These are phyloP conservation scores for Rambutsinella grinnellia DNA, from an alignment of 2,888 invertebrate species.

Conservation along the genomic window DNA sequence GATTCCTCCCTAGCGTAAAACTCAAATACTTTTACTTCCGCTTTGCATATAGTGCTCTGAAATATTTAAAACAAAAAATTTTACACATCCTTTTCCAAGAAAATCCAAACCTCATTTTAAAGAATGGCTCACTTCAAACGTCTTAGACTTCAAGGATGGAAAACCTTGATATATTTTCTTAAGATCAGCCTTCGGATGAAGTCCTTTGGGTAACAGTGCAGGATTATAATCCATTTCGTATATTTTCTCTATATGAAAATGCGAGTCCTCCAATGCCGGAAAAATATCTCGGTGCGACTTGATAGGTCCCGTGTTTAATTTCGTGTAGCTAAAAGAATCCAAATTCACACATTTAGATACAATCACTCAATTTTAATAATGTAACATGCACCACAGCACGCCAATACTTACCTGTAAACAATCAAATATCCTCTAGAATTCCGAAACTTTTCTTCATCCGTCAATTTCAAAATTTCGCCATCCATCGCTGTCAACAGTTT, in stretches of 20 bases:
- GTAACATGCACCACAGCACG: background rate
- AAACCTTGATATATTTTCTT: conserved; percentile 90
- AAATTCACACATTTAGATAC: background rate
- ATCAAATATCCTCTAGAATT: conserved; percentile 92
- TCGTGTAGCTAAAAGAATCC: conserved; percentile 57
- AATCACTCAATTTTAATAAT: background rate
- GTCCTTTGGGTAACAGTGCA: conserved; percentile 77
- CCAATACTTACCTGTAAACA: background rate
- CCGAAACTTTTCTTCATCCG: conserved; percentile 78
- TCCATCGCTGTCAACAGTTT: conserved; percentile 83
- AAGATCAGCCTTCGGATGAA: conserved; percentile 77
- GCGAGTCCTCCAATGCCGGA: conserved; percentile 73
- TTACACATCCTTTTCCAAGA: too few relatives aligned
- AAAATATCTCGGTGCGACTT: conserved; percentile 71
- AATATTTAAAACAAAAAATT: conserved; percentile 63
- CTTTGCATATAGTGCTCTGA: conserved; percentile 77
- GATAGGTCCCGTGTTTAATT: conserved; percentile 60
- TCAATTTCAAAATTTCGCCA: conserved; percentile 76
- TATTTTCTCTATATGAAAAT: conserved; percentile 72
- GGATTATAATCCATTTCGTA: conserved; percentile 75
- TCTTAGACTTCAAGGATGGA: conserved; percentile 88
- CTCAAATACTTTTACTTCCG: conserved; percentile 90
- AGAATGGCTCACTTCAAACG: conserved; percentile 76
- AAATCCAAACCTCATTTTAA: background rate
- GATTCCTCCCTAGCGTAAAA: conserved; percentile 84